phyloP scores from a whole-genome alignment of 1,140 invertebrate genomes.

The Diachasmimorpha longicaudata region DNA sequence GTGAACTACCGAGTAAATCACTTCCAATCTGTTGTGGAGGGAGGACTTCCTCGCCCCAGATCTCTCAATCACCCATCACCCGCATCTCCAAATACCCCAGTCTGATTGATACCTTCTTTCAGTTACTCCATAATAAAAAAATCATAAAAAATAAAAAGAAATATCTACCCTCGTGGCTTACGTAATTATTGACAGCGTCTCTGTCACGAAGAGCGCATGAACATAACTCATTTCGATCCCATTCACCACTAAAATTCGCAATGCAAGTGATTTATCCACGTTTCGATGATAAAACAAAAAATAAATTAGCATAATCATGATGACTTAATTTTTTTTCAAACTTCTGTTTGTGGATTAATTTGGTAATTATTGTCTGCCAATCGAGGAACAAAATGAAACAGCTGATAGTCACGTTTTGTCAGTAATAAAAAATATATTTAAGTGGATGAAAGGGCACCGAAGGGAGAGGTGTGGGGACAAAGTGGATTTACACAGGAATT shows the following conservation, averaged over 20 bases:
- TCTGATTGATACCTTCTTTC: not conserved
- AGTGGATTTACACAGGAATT: no score
- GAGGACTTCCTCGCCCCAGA: no score
- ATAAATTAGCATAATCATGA: not conserved
- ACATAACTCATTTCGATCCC: not conserved
- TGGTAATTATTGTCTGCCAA: not conserved
- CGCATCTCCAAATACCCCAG: no score
- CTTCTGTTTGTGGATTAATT: not conserved
- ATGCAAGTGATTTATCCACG: not conserved
- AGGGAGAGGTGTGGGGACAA: no score
- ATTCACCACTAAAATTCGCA: not conserved
- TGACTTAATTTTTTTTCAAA: no score
- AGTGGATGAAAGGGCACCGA: no score
- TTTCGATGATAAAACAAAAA: not conserved
- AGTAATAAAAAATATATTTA: not conserved
- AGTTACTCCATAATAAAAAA: no score
- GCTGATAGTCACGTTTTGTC: not conserved
- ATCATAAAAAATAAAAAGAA: not conserved
- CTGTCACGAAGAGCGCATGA: constrained; percentile 13
- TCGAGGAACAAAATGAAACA: not conserved
- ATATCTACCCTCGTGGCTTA: not conserved
- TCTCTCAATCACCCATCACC: no score
- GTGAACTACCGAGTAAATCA: no score
- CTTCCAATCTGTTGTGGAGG: no score
- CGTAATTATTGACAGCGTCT: constrained; percentile 6